A percentile compares a stretch with the other conserved stretches of the same genome.
phyloP scores from a whole-genome alignment of 1,140 invertebrate species.

The Mactra quadrangularis region DNA sequence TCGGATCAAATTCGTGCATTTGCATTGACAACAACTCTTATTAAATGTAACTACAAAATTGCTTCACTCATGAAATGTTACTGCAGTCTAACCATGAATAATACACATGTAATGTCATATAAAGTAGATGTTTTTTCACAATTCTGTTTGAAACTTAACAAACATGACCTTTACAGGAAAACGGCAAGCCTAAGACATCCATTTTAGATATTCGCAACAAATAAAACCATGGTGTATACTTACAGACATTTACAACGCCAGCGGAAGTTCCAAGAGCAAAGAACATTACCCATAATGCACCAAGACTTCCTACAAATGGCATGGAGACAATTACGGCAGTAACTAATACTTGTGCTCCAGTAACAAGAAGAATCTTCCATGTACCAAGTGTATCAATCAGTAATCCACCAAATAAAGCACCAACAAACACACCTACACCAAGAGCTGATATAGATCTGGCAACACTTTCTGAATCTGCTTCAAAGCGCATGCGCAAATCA shows the following conservation, averaged over 20 bases:
- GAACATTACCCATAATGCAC: slow-evolving; percentile 46
- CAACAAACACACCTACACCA: slow-evolving; percentile 34
- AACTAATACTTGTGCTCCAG: slow-evolving; percentile 6
- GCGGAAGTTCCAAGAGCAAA: slow-evolving; percentile 28
- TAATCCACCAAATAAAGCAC: slow-evolving; percentile 31
- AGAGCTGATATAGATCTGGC: slow-evolving; percentile 35
- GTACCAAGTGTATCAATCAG: slow-evolving; percentile 30
- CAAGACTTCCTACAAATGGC: slow-evolving; percentile 21
- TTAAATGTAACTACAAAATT: too few relatives aligned
- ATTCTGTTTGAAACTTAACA: too few relatives aligned
- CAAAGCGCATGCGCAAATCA: slow-evolving; percentile 37
- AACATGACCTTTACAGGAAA: too few relatives aligned
- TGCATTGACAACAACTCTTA: too few relatives aligned
- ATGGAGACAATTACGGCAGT: slow-evolving; percentile 24
- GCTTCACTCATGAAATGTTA: too few relatives aligned
- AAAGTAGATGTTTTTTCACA: too few relatives aligned
- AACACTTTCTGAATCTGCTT: slow-evolving; percentile 24
- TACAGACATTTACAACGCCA: slow-evolving; percentile 55
- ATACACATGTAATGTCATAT: too few relatives aligned
- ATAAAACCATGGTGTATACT: too few relatives aligned
- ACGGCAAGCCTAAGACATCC: too few relatives aligned
- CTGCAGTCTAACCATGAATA: too few relatives aligned
- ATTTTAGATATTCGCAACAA: too few relatives aligned
- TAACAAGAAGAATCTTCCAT: slow-evolving; percentile 39
- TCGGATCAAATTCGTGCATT: too few relatives aligned